Base-by-base conservation (phyloP, 2,797 vertebrate genomes). In the Tarsius wallacei region DNA sequence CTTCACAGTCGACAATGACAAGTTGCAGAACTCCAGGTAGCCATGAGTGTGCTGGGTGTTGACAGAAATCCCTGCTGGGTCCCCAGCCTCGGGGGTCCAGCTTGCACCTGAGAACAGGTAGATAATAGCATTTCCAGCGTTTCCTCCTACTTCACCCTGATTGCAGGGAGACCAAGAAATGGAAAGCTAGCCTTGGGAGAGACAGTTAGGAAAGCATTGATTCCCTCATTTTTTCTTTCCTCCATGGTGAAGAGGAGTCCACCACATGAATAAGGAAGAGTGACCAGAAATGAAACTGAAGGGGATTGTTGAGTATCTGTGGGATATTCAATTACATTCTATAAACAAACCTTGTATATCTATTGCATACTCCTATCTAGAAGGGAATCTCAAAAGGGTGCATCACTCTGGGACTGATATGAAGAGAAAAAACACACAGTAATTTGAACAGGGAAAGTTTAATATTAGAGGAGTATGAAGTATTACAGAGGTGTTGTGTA, bases 361-460 rank as follows among this genome's bases (percentile, higher is more conserved):
- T 77, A 17, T 2, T 61, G 49, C 55, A 7, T 31, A 61, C 28
- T 68, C 78, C 59, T 22, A 87, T 42, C 42, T 11, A 47, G 70
- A 83, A 49, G 9, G 24, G 51, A 68, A 61, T 76, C 16, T 33
- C 14, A 76, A 28, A 84, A 61, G 1, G 36, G 13, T 91, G 33
- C 31, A 61, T 82, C 74, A 68, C 22, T 61, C 53, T 70, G 14
- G 24, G 36, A 74, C 31, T 42, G 83, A 24, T 22, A 90, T 74
- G 66, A 87, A 84, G 82, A 96, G 53, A 93, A 81, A 81, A 57
- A 82, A 10, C 26, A 28, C 22, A 49, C 7, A 36, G 13, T 88
- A 55, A 76, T 87, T 88, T 84, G 28, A 74, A 85, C 53, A 74
- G 33, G 47, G 84, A 51, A 87, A 64, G 63, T 70, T 87, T 90